A percentile compares a stretch with the other conserved stretches of the same genome.
Evolutionary conservation across 2,888 invertebrate genomes (phyloP).

Genomic region (Drosophila percnosoma): DNA sequence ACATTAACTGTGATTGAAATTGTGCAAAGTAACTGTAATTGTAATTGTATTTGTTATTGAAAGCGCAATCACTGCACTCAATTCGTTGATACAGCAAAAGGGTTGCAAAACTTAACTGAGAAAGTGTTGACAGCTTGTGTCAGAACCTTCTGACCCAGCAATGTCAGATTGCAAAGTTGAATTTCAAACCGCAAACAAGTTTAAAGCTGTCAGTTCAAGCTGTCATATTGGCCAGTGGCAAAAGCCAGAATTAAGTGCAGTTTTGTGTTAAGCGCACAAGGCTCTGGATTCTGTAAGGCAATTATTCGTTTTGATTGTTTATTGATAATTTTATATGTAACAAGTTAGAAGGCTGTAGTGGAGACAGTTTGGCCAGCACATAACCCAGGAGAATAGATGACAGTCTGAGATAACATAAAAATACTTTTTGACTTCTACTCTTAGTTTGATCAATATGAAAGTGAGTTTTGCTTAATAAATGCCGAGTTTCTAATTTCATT

Average conservation of each 20-base stretch:
- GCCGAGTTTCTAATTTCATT: too few relatives aligned
- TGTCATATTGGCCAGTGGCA: conserved; percentile 15
- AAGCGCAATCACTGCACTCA: conserved; percentile 5
- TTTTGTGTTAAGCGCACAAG: neutral
- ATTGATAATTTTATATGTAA: neutral
- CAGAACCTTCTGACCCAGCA: conserved; percentile 4
- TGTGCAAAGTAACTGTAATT: conserved; percentile 18
- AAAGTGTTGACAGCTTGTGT: conserved; percentile 30
- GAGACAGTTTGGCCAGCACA: neutral
- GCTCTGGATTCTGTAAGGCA: neutral
- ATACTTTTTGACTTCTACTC: neutral
- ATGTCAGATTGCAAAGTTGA: conserved; percentile 4
- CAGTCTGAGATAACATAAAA: neutral
- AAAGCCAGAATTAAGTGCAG: neutral
- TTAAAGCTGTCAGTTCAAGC: conserved; percentile 14
- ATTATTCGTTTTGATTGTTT: neutral
- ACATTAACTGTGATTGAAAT: conserved; percentile 54
- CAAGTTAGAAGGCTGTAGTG: neutral
- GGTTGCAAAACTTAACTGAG: neutral
- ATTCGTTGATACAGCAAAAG: conserved; percentile 2
- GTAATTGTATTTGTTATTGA: neutral
- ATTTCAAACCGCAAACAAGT: conserved; percentile 26
- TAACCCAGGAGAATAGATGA: neutral
- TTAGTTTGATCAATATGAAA: neutral
- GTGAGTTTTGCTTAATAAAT: neutral